These are phyloP conservation scores for Harpegnathos saltator DNA, from an alignment of 1,140 invertebrate species.

Conservation along the genomic window DNA sequence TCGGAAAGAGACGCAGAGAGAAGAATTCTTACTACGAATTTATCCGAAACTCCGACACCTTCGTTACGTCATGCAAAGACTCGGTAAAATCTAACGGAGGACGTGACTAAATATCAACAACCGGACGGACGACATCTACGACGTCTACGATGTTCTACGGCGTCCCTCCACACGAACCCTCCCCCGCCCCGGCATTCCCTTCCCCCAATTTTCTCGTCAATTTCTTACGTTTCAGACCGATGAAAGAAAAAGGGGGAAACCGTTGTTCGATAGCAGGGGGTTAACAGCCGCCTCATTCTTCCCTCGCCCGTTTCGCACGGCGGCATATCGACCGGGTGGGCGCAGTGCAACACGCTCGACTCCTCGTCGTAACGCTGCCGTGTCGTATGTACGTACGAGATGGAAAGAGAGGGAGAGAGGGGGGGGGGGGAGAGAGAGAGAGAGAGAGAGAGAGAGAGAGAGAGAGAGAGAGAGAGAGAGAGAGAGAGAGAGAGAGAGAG, in stretches of 20 bases:
- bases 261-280: neutral
- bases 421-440: no score
- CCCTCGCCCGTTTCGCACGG: constrained; percentile 37
- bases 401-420: no score
- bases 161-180: neutral
- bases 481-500: no score
- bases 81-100: neutral
- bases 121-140: no score
- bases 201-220: neutral
- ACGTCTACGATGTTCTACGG: neutral
- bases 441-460: no score
- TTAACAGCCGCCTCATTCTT: constrained; percentile 48
- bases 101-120: constrained; percentile 29
- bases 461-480: no score
- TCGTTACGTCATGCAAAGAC: constrained; percentile 14
- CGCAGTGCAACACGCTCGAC: constrained; percentile 46
- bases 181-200: constrained; percentile 2
- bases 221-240: neutral
- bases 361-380: constrained; percentile 9
- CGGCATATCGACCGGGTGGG: constrained; percentile 51
- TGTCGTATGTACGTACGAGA: neutral
- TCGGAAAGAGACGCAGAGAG: neutral
- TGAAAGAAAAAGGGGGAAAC: neutral
- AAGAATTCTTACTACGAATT: neutral
- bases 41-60: neutral